Conservation (phyloP, 2,113 vertebrate genomes). For the Excalfactoria chinensis region DNA sequence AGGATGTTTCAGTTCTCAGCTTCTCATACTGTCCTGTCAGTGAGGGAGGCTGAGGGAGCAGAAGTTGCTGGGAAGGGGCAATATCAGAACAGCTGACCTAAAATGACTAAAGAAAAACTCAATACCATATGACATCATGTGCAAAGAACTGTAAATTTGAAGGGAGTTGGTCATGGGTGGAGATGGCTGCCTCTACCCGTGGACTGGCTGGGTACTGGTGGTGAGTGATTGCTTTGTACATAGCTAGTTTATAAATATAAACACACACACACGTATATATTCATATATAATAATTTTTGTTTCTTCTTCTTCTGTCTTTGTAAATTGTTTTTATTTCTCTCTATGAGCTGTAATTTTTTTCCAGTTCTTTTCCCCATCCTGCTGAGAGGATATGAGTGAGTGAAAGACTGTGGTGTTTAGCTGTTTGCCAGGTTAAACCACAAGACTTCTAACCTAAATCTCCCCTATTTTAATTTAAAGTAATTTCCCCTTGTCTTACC, state of each 20-base stretch:
- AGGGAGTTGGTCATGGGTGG: background rate
- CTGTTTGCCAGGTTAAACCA: no score
- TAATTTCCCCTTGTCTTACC: background rate
- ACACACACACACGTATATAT: background rate
- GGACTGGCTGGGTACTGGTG: no score
- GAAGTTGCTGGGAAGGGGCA: no score
- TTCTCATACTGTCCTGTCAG: no score
- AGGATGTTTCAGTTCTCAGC: no score
- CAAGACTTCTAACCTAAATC: background rate
- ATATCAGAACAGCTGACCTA: no score
- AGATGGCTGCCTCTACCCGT: no score
- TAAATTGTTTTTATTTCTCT: background rate
- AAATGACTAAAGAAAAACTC: background rate
- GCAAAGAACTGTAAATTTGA: background rate
- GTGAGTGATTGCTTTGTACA: background rate
- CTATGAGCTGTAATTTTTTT: background rate
- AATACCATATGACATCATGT: background rate
- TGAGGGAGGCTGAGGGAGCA: no score
- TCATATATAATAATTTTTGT: background rate
- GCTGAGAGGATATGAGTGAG: background rate
- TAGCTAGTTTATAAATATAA: background rate
- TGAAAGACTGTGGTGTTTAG: no score
- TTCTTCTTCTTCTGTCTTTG: background rate
- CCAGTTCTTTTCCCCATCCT: background rate
- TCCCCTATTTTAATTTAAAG: background rate